These are phyloP conservation scores for Isoperla grammatica DNA, from an alignment of 2,888 invertebrate genomes.

Conservation along the genomic window DNA sequence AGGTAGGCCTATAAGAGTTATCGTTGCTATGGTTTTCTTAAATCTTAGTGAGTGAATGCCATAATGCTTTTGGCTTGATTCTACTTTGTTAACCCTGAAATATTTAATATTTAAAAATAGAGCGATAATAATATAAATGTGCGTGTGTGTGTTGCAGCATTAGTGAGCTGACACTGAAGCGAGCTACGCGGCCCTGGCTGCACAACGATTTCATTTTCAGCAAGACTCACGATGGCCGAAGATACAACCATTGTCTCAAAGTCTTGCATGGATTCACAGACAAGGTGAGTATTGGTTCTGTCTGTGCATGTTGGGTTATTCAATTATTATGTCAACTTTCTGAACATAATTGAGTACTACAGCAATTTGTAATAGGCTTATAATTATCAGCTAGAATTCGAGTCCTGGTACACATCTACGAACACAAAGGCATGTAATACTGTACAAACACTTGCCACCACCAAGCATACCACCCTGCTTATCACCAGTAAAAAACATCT, in stretches of 20 bases:
- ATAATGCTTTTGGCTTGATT: too few relatives aligned
- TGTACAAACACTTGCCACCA: too few relatives aligned
- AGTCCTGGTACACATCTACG: too few relatives aligned
- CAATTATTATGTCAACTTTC: not conserved
- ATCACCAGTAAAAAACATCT: too few relatives aligned
- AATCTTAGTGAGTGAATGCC: too few relatives aligned
- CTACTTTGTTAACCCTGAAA: too few relatives aligned
- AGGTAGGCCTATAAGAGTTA: too few relatives aligned
- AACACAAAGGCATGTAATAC: too few relatives aligned
- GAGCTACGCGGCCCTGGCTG: constrained; percentile 43
- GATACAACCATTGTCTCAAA: constrained; percentile 42
- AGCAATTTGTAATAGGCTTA: not conserved
- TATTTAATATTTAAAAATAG: not conserved
- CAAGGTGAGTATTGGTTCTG: constrained; percentile 37
- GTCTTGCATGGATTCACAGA: constrained; percentile 48
- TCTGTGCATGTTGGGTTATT: too few relatives aligned
- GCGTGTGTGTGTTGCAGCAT: constrained; percentile 27
- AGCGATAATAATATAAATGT: not conserved
- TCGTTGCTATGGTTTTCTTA: too few relatives aligned
- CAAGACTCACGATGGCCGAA: constrained; percentile 39
- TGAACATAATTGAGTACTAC: too few relatives aligned
- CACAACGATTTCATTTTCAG: constrained; percentile 45
- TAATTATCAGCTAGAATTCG: not conserved
- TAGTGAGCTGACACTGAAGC: constrained; percentile 29
- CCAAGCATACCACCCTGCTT: too few relatives aligned